phyloP scores from a whole-genome alignment of 2,797 vertebrate genomes.

The Setipinna tenuifilis region DNA sequence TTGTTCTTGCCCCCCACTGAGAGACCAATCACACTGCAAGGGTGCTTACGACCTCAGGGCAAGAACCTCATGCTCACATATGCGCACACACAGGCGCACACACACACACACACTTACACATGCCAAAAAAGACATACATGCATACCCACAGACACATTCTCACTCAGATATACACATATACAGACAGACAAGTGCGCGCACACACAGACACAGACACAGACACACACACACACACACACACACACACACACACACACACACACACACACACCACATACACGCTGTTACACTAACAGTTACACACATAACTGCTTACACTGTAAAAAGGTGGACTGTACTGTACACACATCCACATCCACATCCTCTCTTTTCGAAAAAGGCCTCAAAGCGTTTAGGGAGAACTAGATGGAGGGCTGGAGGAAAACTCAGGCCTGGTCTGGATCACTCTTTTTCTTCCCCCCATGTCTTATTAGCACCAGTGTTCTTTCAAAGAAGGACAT shows the following conservation, averaged over 20 bases:
- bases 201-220: neutral
- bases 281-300: too few species aligned
- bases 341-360: neutral
- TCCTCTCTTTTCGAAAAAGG: conserved; percentile 31
- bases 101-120: conserved; percentile 15
- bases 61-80: conserved; percentile 57
- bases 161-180: neutral
- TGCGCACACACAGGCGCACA: conserved; percentile 24
- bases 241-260: neutral
- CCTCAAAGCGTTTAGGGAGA: neutral
- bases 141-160: neutral
- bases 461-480: conserved; percentile 70
- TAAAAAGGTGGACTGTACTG: neutral
- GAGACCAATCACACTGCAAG: conserved; percentile 58
- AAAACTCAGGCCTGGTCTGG: conserved; percentile 61
- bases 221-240: neutral
- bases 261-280: neutral
- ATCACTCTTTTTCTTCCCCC: conserved; percentile 67
- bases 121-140: neutral
- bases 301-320: neutral
- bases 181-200: neutral
- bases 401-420: conserved; percentile 47
- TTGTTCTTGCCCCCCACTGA: conserved; percentile 69
- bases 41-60: conserved; percentile 60
- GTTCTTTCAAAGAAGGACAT: conserved; percentile 62